These are phyloP conservation scores for Electrona antarctica DNA, from an alignment of 2,113 vertebrate genomes.

Conservation along the genomic window DNA sequence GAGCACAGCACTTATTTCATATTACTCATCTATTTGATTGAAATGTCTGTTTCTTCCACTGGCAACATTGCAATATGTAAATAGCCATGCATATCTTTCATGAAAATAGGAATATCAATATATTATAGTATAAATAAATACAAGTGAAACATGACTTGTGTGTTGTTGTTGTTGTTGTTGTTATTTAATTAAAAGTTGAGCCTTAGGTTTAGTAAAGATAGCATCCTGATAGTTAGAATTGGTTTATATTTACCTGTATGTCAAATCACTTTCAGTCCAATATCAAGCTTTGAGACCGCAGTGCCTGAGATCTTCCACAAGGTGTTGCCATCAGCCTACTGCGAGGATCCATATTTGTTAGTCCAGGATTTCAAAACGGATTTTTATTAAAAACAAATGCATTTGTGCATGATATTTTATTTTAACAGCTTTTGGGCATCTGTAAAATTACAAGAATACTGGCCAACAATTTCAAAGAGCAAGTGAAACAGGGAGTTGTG, in stretches of 20 bases:
- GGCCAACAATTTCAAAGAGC: too few species aligned
- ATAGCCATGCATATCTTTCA: constrained; percentile 64
- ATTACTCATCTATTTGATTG: constrained; percentile 57
- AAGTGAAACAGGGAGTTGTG: too few species aligned
- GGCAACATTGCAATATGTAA: constrained; percentile 67
- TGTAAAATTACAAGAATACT: too few species aligned
- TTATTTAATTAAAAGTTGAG: background rate
- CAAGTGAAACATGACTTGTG: constrained; percentile 34
- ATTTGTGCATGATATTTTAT: too few species aligned
- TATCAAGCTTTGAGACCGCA: background rate
- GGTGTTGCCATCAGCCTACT: constrained; percentile 11
- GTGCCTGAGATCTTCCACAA: constrained; percentile 18
- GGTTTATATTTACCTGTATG: background rate
- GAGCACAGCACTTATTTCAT: constrained; percentile 64
- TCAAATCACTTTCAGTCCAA: background rate
- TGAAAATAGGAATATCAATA: constrained; percentile 57
- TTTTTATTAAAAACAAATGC: background rate
- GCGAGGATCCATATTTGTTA: background rate
- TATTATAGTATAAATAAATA: constrained; percentile 74
- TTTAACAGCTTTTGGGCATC: too few species aligned
- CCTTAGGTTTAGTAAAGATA: background rate
- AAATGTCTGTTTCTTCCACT: constrained; percentile 59
- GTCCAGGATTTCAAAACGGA: background rate
- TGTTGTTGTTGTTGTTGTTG: background rate
- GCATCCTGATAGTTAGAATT: background rate